Percentiles rank a stretch among this genome's conserved stretches.
These are phyloP conservation scores for Tanypteryx hageni DNA, from an alignment of 2,888 invertebrate species.

Conservation along the genomic window DNA sequence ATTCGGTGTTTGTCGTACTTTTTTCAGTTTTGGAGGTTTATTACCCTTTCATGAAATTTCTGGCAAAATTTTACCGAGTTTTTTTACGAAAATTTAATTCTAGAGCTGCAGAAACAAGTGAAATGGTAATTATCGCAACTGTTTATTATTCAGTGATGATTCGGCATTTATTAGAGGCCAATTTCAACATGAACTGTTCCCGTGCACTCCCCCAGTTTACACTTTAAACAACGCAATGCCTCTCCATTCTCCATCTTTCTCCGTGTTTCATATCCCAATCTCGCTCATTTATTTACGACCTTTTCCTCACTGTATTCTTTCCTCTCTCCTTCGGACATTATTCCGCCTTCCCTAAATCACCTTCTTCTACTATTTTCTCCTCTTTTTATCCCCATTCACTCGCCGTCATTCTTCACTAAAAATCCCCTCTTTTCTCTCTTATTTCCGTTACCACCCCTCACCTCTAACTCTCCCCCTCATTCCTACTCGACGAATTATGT, in stretches of 20 bases:
- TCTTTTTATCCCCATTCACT: constrained; percentile 40
- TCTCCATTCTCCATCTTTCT: neutral
- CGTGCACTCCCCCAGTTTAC: constrained; percentile 13
- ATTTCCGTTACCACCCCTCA: neutral
- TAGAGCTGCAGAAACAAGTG: neutral
- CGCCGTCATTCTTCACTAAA: constrained; percentile 42
- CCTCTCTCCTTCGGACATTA: neutral
- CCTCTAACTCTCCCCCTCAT: neutral
- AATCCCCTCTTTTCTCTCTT: constrained; percentile 31
- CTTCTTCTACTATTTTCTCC: constrained; percentile 25
- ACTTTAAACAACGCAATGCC: constrained; percentile 10
- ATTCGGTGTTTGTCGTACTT: too few species aligned
- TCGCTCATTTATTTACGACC: constrained; percentile 51
- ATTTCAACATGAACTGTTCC: neutral
- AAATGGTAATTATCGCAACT: neutral
- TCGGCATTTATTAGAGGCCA: too few species aligned
- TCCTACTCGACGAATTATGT: neutral
- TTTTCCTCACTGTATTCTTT: constrained; percentile 12
- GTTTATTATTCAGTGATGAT: neutral
- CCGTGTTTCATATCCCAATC: neutral
- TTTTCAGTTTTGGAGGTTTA: too few species aligned
- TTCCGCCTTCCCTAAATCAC: constrained; percentile 36
- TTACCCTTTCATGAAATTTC: too few species aligned
- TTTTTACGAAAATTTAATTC: too few species aligned
- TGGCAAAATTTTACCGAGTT: too few species aligned